Evolutionary conservation across 2,797 vertebrate genomes (phyloP).

Genomic region (Huso huso): DNA sequence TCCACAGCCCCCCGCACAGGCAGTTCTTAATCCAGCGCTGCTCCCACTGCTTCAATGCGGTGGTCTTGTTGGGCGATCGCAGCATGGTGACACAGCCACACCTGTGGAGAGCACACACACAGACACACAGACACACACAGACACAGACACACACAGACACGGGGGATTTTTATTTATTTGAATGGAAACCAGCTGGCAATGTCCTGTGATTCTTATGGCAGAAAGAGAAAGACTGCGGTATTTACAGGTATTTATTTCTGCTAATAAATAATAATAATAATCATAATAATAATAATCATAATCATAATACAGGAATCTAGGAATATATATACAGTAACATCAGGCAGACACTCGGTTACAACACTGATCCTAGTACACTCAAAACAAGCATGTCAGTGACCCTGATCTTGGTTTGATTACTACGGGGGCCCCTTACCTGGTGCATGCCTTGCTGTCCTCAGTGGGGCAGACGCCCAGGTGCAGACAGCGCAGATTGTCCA

Average conservation of each 20-base stretch:
- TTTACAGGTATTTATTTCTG: too few species aligned
- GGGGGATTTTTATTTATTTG: too few species aligned
- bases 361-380: too few species aligned
- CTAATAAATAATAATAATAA: too few species aligned
- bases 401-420: too few species aligned
- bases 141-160: not conserved
- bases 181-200: too few species aligned
- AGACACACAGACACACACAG: not conserved
- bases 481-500: slow-evolving; percentile 85
- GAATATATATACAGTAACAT: too few species aligned
- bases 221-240: not conserved
- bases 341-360: too few species aligned
- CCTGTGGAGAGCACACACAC: slow-evolving; percentile 40
- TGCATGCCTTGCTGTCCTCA: slow-evolving; percentile 90
- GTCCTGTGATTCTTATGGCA: too few species aligned
- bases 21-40: slow-evolving; percentile 98
- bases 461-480: slow-evolving; percentile 84
- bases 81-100: slow-evolving; percentile 96
- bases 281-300: too few species aligned
- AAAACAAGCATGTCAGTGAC: too few species aligned
- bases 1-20: slow-evolving; percentile 90
- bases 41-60: slow-evolving; percentile 92
- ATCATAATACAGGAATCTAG: too few species aligned
- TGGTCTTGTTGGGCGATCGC: slow-evolving; percentile 82
- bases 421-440: slow-evolving; percentile 62